These are phyloP conservation scores for Molothrus aeneus DNA, from an alignment of 2,797 vertebrate genomes.

Conservation along the genomic window DNA sequence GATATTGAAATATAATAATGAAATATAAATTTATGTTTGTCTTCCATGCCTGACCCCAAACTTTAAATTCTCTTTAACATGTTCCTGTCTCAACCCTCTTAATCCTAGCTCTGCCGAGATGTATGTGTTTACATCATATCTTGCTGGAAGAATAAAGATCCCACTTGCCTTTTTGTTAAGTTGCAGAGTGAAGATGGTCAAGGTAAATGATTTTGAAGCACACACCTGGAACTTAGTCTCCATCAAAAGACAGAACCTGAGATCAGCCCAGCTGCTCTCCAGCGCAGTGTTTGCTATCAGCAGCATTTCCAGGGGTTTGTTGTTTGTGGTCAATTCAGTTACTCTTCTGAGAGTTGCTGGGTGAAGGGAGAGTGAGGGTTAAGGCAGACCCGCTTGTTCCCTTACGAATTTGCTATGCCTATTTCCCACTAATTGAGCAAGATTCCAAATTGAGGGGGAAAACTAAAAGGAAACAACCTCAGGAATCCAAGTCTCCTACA, in stretches of 20 bases:
- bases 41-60: background rate
- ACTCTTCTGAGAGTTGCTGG: background rate
- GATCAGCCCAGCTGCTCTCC: background rate
- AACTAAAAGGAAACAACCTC: background rate
- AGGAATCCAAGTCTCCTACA: background rate
- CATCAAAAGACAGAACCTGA: background rate
- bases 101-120: background rate
- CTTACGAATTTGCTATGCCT: background rate
- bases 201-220: background rate
- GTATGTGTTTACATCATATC: background rate
- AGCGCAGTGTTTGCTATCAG: background rate
- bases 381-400: background rate
- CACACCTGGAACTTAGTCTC: background rate
- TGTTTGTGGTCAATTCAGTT: background rate
- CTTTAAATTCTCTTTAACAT: background rate
- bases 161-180: background rate
- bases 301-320: background rate
- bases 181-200: background rate
- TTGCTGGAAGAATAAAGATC: background rate
- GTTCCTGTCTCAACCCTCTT: background rate
- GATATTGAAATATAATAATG: background rate
- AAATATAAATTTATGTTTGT: background rate
- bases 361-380: background rate
- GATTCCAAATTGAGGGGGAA: background rate
- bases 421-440: background rate